Conservation (phyloP, 1,140 invertebrate genomes). For the Catajapyx aquilonaris region DNA sequence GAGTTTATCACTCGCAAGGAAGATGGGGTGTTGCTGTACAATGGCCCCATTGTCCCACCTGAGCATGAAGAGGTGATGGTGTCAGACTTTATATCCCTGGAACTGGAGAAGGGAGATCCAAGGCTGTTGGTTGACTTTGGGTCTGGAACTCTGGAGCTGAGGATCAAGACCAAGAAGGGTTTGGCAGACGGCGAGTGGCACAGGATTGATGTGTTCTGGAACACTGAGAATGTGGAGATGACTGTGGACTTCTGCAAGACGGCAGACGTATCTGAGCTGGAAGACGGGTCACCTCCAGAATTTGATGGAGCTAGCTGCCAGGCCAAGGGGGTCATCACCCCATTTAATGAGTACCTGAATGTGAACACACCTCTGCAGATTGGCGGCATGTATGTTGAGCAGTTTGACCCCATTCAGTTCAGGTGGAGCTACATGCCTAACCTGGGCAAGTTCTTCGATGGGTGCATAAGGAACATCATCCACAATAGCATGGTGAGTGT, state of each 20-base stretch:
- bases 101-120: constrained; percentile 75
- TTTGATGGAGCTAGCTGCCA: constrained; percentile 77
- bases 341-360: constrained; percentile 91
- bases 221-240: constrained; percentile 69
- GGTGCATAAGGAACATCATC: constrained; percentile 84
- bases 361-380: constrained; percentile 87
- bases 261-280: constrained; percentile 61
- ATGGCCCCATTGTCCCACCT: constrained; percentile 83
- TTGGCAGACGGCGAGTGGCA: constrained; percentile 93
- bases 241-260: constrained; percentile 80
- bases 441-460: constrained; percentile 60
- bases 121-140: constrained; percentile 83
- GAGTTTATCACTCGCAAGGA: constrained; percentile 82
- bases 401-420: constrained; percentile 64
- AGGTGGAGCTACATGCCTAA: constrained; percentile 69
- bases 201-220: constrained; percentile 83
- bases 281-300: constrained; percentile 59
- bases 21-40: constrained; percentile 85
- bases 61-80: constrained; percentile 71
- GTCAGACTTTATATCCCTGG: constrained; percentile 80
- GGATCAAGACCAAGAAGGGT: constrained; percentile 64
- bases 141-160: constrained; percentile 71
- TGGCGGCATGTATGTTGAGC: constrained; percentile 68
- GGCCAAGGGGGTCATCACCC: constrained; percentile 64
- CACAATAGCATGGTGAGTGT: constrained; percentile 65